These are phyloP conservation scores for Theocolax elegans DNA, from an alignment of 1,140 invertebrate species.

Conservation along the genomic window DNA sequence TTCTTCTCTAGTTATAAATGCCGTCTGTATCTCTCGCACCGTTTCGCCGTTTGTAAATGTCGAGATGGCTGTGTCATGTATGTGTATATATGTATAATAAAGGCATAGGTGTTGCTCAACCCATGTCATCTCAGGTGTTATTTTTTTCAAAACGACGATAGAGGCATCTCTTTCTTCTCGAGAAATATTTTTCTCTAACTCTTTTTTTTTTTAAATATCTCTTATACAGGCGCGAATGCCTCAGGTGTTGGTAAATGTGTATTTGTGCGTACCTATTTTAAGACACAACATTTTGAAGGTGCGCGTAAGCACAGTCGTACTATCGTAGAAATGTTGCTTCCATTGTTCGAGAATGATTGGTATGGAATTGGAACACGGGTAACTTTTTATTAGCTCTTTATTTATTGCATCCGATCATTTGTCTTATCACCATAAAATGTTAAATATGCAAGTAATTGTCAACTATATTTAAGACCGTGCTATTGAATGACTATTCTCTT, in stretches of 20 bases:
- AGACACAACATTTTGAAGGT: background rate
- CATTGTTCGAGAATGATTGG: constrained; percentile 25
- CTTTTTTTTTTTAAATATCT: background rate
- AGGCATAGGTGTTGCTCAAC: background rate
- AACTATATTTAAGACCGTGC: constrained; percentile 2
- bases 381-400: background rate
- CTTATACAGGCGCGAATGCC: background rate
- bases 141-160: background rate
- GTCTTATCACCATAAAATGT: constrained; percentile 20
- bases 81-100: background rate
- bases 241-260: background rate
- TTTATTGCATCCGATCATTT: constrained; percentile 16
- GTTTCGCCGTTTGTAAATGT: background rate
- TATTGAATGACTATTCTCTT: too few relatives aligned
- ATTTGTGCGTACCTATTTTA: background rate
- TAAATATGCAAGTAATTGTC: constrained; percentile 5
- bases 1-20: constrained; percentile 1
- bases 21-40: background rate
- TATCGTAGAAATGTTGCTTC: constrained; percentile 21
- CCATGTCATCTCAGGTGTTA: constrained; percentile 14
- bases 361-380: constrained; percentile 22
- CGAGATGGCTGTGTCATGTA: background rate
- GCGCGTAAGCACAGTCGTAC: background rate
- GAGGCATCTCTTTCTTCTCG: background rate
- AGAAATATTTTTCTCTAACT: background rate